Evolutionary conservation across 2,888 invertebrate genomes (phyloP), one percentile per base, ranked within the genome.

Genomic region (Cheiracanthium punctorium): DNA sequence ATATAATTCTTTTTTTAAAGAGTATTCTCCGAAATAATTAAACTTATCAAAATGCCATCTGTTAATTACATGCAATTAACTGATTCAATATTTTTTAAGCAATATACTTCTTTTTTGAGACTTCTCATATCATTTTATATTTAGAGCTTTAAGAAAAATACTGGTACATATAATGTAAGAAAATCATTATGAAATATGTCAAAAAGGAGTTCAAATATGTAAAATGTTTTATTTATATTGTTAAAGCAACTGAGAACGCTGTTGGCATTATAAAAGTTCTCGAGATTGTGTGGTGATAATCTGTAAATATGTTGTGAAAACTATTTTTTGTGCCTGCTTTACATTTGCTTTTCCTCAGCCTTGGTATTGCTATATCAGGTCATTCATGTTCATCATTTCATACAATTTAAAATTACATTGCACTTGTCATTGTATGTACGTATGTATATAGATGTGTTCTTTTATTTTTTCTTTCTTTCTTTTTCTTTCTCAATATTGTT

Each of bases 221-320:
- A 14, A 48, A 48, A 17, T 14, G 58, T 58, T 58, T 58, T 58
- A 58, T 58, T 20, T 58, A 58, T 58, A 24, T 17, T 17, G n/a
- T n/a, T n/a, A n/a, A 1, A 17, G 58, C 8, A 58, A 24, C 24
- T 24, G 24, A 20, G 24, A 17, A 4, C 58, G 17, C 1, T 48
- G 2, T 58, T 58, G 24, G 58, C 58, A 58, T 58, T 58, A 24
- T 24, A 58, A 24, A 58, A 48, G 14, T 48, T 24, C 24, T 58
- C 24, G 20, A 12, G 7, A 58, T 5, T n/a, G 17, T 58, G 58
- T 58, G 58, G 24, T 58, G 58, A 58, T 24, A 24, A 24, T 37
- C 1, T 81, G 73, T 74, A 69, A 73, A 73, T 80, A 80, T 43
- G n/a, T 12, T 29, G 43, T 74, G 67, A 12, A 52, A 58, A 67